phyloP scores from a whole-genome alignment of 2,888 invertebrate genomes.

The Therioaphis trifolii region DNA sequence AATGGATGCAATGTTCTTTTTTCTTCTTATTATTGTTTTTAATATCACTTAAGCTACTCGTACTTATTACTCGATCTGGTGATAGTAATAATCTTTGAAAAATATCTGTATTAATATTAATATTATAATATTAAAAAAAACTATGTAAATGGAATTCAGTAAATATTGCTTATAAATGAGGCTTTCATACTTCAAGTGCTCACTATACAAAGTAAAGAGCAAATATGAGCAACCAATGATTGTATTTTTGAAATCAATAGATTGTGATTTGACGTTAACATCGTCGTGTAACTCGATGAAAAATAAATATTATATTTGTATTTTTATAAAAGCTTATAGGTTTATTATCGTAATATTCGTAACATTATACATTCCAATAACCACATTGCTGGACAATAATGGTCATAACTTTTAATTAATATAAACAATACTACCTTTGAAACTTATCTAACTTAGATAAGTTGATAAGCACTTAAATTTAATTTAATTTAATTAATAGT shows the following conservation, averaged over 20 bases:
- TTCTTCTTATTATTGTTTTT: too few relatives aligned
- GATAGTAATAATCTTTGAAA: too few relatives aligned
- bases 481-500: background rate
- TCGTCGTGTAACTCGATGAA: background rate
- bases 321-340: background rate
- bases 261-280: background rate
- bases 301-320: too few relatives aligned
- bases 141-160: background rate
- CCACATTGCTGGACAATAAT: too few relatives aligned
- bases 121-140: conserved; percentile 16
- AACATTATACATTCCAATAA: background rate
- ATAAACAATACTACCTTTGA: background rate
- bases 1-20: too few relatives aligned
- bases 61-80: too few relatives aligned
- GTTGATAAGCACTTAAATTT: background rate
- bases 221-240: background rate
- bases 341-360: background rate
- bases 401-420: too few relatives aligned
- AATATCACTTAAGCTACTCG: too few relatives aligned
- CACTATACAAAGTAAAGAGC: background rate
- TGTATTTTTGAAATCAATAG: conserved; percentile 7
- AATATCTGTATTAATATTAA: too few relatives aligned
- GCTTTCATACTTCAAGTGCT: background rate
- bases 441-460: background rate
- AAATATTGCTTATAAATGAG: too few relatives aligned